Conservation (phyloP, 2,888 invertebrate genomes). For the Dexiosoma caninum region DNA sequence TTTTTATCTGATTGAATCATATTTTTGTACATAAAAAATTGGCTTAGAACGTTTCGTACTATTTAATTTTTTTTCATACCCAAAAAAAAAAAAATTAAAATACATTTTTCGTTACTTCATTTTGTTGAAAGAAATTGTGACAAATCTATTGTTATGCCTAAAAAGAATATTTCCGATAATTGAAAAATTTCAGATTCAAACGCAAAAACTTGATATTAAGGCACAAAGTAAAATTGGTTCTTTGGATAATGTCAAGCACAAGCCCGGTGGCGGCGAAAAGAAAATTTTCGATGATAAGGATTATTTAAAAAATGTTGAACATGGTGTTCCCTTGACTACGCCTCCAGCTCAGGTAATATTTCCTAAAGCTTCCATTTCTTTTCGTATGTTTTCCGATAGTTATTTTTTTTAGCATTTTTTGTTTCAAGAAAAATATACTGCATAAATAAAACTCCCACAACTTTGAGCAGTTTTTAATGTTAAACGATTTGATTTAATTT, state of each 20-base stretch:
- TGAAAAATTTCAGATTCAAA: constrained; percentile 84
- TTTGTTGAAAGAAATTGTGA: not conserved
- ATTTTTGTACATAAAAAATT: not conserved
- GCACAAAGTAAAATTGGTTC: constrained; percentile 95
- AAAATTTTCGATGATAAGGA: constrained; percentile 96
- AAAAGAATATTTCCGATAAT: constrained; percentile 33
- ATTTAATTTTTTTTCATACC: constrained; percentile 1
- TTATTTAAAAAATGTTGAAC: constrained; percentile 88
- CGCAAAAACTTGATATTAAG: constrained; percentile 93
- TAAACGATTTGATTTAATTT: not conserved
- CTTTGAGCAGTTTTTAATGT: constrained; percentile 23
- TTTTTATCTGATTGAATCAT: not conserved
- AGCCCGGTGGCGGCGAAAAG: constrained; percentile 94
- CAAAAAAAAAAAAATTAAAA: not conserved
- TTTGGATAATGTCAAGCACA: constrained; percentile 91
- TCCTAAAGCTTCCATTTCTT: not conserved
- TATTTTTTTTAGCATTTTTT: constrained; percentile 13
- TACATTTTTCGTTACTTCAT: not conserved
- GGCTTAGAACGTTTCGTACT: not conserved
- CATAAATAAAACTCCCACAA: constrained; percentile 5
- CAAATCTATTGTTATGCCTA: constrained; percentile 20
- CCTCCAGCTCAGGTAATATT: constrained; percentile 80
- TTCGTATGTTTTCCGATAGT: not conserved
- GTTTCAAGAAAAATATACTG: constrained; percentile 1
- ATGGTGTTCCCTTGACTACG: constrained; percentile 80